phyloP scores from a whole-genome alignment of 2,888 invertebrate genomes.

The Cantharis lateralis region DNA sequence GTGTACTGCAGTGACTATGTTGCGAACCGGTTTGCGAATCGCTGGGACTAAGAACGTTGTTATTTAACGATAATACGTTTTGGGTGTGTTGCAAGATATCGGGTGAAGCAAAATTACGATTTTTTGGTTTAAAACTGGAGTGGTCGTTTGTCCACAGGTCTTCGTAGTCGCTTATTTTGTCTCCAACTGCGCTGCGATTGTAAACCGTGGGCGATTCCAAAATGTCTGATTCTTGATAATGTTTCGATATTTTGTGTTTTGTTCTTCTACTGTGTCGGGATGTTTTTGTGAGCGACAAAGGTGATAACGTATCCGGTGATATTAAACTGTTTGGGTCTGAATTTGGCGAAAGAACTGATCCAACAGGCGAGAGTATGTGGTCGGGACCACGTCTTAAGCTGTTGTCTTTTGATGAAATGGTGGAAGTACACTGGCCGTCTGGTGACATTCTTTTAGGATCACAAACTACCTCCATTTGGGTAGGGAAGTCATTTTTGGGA shows the following conservation, averaged over 20 bases:
- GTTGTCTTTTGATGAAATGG: conserved; percentile 68
- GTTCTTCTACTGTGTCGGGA: conserved; percentile 61
- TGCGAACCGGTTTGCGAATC: conserved; percentile 45
- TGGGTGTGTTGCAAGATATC: conserved; percentile 56
- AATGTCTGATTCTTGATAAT: conserved; percentile 81
- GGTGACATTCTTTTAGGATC: conserved; percentile 74
- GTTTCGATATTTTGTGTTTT: conserved; percentile 70
- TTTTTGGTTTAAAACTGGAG: conserved; percentile 38
- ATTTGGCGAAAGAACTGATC: conserved; percentile 53
- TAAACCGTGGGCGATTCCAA: conserved; percentile 82
- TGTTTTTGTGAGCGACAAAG: conserved; percentile 60
- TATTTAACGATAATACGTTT: conserved; percentile 63
- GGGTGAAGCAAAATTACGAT: conserved; percentile 47
- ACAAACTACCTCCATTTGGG: conserved; percentile 42
- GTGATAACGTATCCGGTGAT: conserved; percentile 56
- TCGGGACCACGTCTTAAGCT: conserved; percentile 66
- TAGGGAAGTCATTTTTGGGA: conserved; percentile 38
- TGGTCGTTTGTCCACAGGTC: conserved; percentile 78
- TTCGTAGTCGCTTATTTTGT: conserved; percentile 94
- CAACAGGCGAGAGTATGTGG: conserved; percentile 46
- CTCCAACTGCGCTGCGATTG: conserved; percentile 84
- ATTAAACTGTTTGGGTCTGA: conserved; percentile 56
- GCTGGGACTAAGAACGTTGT: conserved; percentile 56
- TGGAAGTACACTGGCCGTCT: conserved; percentile 68
- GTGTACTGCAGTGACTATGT: conserved; percentile 46